A percentile compares a stretch with the other conserved stretches of the same genome.
phyloP scores from a whole-genome alignment of 2,797 vertebrate species.

The Catharus ustulatus region DNA sequence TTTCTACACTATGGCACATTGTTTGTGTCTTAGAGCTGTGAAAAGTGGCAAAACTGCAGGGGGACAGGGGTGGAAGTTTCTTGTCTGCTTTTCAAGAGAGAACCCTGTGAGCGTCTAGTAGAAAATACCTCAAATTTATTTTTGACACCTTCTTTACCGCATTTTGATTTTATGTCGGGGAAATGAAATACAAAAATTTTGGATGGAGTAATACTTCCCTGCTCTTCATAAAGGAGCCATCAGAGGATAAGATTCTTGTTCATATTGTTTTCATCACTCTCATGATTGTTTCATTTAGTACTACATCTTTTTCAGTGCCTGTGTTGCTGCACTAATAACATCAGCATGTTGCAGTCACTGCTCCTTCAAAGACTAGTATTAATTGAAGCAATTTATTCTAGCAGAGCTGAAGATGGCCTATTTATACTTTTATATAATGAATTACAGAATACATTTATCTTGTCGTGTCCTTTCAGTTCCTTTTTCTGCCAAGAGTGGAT shows the following conservation, averaged over 20 bases:
- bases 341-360: slow-evolving; percentile 48
- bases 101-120: neutral
- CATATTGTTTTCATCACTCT: slow-evolving; percentile 35
- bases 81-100: neutral
- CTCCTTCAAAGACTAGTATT: slow-evolving; percentile 49
- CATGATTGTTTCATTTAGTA: slow-evolving; percentile 41
- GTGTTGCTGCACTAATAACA: slow-evolving; percentile 27
- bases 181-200: neutral
- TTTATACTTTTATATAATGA: slow-evolving; percentile 52
- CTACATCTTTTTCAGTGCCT: slow-evolving; percentile 7
- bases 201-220: neutral
- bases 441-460: slow-evolving; percentile 45
- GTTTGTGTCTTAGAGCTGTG: neutral
- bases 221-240: neutral
- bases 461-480: neutral
- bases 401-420: slow-evolving; percentile 33
- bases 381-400: slow-evolving; percentile 69
- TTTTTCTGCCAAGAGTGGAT: neutral
- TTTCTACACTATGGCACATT: rapidly evolving
- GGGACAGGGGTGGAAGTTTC: neutral
- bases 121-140: neutral
- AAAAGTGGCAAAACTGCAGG: neutral
- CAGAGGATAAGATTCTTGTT: slow-evolving; percentile 3
- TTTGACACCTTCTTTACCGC: neutral
- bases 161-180: neutral